phyloP scores from a whole-genome alignment of 2,797 vertebrate species.

The Lates japonicus region DNA sequence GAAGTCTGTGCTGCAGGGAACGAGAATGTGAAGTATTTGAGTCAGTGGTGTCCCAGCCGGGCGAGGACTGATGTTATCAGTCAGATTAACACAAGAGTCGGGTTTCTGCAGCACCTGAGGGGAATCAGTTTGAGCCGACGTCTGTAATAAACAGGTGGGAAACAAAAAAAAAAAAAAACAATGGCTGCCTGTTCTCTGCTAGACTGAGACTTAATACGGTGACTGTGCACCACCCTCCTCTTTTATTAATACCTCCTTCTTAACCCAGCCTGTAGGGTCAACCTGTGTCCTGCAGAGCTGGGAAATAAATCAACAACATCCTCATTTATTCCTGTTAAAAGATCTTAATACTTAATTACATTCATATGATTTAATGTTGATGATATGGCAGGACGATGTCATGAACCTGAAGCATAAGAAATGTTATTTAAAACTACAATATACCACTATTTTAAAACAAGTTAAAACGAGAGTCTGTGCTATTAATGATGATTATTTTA shows the following conservation, averaged over 20 bases:
- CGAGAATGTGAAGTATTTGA: neutral
- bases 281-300: neutral
- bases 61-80: slow-evolving; percentile 23
- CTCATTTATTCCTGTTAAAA: neutral
- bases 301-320: neutral
- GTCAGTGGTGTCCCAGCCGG: neutral
- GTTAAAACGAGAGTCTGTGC: no score
- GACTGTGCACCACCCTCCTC: neutral
- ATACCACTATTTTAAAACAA: no score
- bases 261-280: neutral
- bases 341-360: no score
- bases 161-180: neutral
- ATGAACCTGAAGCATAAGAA: no score
- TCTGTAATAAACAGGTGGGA: no score
- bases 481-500: no score
- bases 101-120: slow-evolving; percentile 32
- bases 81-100: slow-evolving; percentile 11
- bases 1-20: neutral
- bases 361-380: no score
- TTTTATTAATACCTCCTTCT: neutral
- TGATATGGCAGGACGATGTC: no score
- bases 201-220: neutral
- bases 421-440: no score
- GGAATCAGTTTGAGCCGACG: neutral
- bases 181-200: slow-evolving; percentile 13